Conservation (phyloP, 2,113 vertebrate species). For the Oxyura jamaicensis region DNA sequence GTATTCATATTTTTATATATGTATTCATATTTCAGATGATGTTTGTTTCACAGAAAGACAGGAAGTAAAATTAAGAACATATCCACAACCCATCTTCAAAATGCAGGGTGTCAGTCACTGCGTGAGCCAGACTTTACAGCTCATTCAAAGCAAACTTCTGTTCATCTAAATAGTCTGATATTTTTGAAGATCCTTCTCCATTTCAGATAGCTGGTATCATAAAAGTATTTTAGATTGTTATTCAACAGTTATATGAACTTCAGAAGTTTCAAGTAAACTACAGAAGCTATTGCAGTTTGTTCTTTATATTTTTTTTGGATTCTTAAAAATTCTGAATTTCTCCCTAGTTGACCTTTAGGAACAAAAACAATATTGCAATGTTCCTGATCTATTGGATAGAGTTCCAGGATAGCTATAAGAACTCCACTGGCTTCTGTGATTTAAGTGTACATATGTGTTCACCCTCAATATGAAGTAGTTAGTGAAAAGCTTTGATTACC, state of each 20-base stretch:
- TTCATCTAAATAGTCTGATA: background rate
- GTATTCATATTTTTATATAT: background rate
- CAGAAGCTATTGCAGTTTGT: constrained; percentile 11
- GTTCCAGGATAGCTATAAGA: background rate
- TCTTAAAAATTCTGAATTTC: background rate
- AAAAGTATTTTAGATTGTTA: background rate
- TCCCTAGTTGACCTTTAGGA: background rate
- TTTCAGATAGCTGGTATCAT: background rate
- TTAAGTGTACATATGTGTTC: background rate
- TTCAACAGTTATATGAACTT: background rate
- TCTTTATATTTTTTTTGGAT: constrained; percentile 3
- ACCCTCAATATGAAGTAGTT: background rate
- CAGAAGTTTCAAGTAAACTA: background rate
- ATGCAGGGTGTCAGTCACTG: background rate
- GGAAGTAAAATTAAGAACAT: background rate
- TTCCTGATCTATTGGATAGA: background rate
- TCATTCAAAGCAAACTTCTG: background rate
- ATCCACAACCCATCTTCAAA: background rate
- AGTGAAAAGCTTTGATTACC: background rate
- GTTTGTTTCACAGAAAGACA: background rate
- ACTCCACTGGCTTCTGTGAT: background rate
- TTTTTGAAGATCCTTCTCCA: background rate
- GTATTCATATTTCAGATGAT: background rate
- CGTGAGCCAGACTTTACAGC: background rate
- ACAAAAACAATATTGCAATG: constrained; percentile 24